phyloP scores from a whole-genome alignment of 2,888 invertebrate species.

The Drepanosiphum platanoidis region DNA sequence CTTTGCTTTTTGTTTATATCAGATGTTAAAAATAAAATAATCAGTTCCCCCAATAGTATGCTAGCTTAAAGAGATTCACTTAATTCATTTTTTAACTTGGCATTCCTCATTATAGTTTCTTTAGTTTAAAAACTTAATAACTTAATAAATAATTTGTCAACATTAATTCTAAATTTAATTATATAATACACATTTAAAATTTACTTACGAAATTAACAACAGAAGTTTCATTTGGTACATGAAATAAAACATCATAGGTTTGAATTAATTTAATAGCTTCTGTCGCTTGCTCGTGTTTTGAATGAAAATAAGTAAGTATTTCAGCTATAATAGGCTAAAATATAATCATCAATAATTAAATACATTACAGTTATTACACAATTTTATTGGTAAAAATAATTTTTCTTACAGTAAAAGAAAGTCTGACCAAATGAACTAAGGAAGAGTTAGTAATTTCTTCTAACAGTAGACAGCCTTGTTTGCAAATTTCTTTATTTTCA shows the following conservation, averaged over 20 bases:
- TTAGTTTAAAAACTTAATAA: background rate
- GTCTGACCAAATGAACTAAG: slow-evolving; percentile 47
- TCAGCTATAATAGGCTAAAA: slow-evolving; percentile 62
- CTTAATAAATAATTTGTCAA: too few species aligned
- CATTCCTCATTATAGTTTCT: background rate
- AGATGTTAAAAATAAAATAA: too few species aligned
- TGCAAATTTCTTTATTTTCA: slow-evolving; percentile 39
- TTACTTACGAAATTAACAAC: slow-evolving; percentile 61
- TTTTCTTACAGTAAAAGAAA: slow-evolving; percentile 50
- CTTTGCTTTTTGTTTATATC: too few species aligned
- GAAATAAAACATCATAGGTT: slow-evolving; percentile 59
- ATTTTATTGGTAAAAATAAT: background rate
- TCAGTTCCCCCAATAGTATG: too few species aligned
- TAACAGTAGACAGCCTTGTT: slow-evolving; percentile 42
- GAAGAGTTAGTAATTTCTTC: slow-evolving; percentile 54
- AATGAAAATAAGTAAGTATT: slow-evolving; percentile 58
- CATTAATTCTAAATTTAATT: background rate
- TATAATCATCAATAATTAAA: slow-evolving; percentile 38
- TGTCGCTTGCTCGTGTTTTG: slow-evolving; percentile 46
- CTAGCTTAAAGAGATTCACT: too few species aligned
- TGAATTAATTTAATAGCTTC: slow-evolving; percentile 59
- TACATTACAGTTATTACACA: background rate
- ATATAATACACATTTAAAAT: slow-evolving; percentile 31
- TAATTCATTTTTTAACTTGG: too few species aligned
- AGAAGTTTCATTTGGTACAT: slow-evolving; percentile 44